These are phyloP conservation scores for Leuciscus waleckii DNA, from an alignment of 2,797 vertebrate genomes.

Conservation along the genomic window DNA sequence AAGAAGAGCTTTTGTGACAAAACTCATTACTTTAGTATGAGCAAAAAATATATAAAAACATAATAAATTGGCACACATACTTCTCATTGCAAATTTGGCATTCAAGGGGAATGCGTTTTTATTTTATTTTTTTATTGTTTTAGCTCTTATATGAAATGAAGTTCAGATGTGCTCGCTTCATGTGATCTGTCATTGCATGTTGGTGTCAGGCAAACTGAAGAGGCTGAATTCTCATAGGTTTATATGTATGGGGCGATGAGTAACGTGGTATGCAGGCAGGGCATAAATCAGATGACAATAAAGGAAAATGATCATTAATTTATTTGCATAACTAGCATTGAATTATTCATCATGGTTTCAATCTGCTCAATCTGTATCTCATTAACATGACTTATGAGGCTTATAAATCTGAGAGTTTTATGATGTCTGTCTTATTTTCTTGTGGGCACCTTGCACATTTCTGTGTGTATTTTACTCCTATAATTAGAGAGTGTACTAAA, in stretches of 20 bases:
- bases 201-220: neutral
- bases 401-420: constrained; percentile 44
- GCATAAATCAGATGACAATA: constrained; percentile 53
- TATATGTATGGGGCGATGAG: constrained; percentile 24
- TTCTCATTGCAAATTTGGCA: neutral
- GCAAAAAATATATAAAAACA: neutral
- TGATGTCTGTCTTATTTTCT: constrained; percentile 42
- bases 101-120: neutral
- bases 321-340: constrained; percentile 55
- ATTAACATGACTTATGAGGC: constrained; percentile 56
- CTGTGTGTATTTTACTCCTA: neutral
- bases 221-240: neutral
- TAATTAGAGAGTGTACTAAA: neutral
- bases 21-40: neutral
- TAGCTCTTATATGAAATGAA: neutral
- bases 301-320: constrained; percentile 55
- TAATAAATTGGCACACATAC: neutral
- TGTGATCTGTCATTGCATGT: neutral
- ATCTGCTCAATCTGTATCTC: constrained; percentile 53
- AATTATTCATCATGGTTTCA: constrained; percentile 59
- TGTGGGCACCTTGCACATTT: neutral
- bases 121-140: too few species aligned
- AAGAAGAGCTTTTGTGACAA: neutral
- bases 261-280: constrained; percentile 12
- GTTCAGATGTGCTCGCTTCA: neutral